These are phyloP conservation scores for Oikopleura albicans DNA, from an alignment of 23 tunicate species.

Conservation along the genomic window DNA sequence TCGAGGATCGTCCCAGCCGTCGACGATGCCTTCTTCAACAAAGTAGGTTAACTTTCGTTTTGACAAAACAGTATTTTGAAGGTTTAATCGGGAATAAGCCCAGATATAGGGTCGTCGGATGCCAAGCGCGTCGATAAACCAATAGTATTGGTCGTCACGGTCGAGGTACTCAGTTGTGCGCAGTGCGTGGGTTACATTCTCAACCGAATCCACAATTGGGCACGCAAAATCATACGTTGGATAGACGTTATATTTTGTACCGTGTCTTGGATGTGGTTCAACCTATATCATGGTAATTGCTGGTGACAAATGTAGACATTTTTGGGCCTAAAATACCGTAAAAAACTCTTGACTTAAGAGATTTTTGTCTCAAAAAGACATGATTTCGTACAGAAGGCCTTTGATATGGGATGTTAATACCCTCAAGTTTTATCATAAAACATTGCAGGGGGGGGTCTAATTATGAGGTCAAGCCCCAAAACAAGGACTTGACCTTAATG, in stretches of 20 bases:
- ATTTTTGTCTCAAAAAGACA: too few species aligned
- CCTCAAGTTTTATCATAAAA: too few species aligned
- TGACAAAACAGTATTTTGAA: constrained; percentile 85
- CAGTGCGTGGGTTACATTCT: constrained; percentile 86
- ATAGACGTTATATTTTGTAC: constrained; percentile 54
- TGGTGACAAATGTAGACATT: too few species aligned
- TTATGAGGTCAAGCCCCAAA: too few species aligned
- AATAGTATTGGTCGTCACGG: constrained; percentile 76
- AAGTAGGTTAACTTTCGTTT: constrained; percentile 81
- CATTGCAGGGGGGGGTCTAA: too few species aligned
- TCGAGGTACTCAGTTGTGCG: constrained; percentile 86
- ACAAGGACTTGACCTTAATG: too few species aligned
- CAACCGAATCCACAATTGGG: constrained; percentile 91
- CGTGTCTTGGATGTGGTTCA: constrained; percentile 61
- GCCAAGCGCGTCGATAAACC: constrained; percentile 73
- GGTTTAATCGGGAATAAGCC: constrained; percentile 41
- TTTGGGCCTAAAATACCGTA: too few species aligned
- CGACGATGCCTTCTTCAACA: constrained; percentile 65
- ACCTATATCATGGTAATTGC: too few species aligned
- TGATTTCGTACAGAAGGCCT: background rate
- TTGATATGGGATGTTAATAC: background rate
- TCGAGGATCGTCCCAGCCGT: constrained; percentile 99
- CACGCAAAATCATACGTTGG: constrained; percentile 98
- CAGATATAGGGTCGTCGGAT: constrained; percentile 19
- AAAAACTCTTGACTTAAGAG: too few species aligned